Conservation (phyloP, 53 echinoderm and acorn worm species). For the Glandiceps talaboti region DNA sequence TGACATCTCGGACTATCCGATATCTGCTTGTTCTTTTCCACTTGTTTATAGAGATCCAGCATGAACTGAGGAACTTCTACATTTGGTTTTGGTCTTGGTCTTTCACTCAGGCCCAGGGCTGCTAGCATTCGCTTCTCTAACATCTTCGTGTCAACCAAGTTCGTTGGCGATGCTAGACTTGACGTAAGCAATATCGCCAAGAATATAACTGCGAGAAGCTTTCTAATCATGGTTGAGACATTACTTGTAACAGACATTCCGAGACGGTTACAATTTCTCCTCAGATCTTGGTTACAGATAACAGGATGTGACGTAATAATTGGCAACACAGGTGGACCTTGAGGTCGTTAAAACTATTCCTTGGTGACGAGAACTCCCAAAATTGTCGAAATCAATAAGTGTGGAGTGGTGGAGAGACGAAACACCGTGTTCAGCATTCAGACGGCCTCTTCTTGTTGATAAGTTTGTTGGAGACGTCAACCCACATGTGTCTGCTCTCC, state of each 20-base stretch:
- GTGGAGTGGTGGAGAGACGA: not conserved
- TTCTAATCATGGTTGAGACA: not conserved
- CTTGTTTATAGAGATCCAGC: conserved; percentile 80
- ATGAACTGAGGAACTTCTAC: conserved; percentile 94
- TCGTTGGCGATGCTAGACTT: not conserved
- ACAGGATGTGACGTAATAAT: not conserved
- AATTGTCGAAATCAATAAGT: not conserved
- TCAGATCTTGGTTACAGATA: not conserved
- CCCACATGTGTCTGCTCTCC: not conserved
- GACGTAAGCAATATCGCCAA: not conserved
- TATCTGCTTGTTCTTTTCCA: conserved; percentile 14
- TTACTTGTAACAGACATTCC: not conserved
- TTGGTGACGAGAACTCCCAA: not conserved
- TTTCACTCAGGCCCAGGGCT: conserved; percentile 62
- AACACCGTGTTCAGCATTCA: not conserved
- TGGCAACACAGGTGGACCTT: not conserved
- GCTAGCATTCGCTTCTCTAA: conserved; percentile 81
- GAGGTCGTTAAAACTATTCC: not conserved
- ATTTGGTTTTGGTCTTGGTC: conserved; percentile 67
- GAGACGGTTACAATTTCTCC: not conserved
- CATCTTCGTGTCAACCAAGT: conserved; percentile 8
- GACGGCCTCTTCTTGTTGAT: too few relatives aligned
- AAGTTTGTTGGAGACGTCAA: not conserved
- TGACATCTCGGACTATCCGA: conserved; percentile 32
- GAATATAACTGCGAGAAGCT: not conserved